These are phyloP conservation scores for Eutolmus rufibarbis DNA, from an alignment of 2,888 invertebrate species.

Conservation along the genomic window DNA sequence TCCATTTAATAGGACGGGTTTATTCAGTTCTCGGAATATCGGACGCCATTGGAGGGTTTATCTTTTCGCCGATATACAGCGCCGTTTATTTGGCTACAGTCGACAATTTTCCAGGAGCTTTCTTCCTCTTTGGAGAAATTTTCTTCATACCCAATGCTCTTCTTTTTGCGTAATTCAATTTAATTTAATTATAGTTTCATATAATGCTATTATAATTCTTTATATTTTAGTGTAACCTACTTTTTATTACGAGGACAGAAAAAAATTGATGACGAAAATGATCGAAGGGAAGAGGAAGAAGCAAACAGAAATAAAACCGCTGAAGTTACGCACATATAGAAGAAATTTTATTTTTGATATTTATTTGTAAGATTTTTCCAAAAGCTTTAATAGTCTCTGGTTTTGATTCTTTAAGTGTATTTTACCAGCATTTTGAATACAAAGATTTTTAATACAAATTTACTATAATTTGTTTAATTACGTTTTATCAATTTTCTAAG, in stretches of 20 bases:
- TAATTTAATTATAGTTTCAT: not conserved
- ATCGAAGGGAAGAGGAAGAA: not conserved
- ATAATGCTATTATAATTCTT: not conserved
- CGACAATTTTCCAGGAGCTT: constrained; percentile 59
- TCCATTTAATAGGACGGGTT: constrained; percentile 45
- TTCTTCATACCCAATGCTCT: constrained; percentile 59
- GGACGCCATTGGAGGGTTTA: constrained; percentile 59
- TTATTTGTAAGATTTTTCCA: not conserved
- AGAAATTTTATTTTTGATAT: not conserved
- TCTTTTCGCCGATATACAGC: constrained; percentile 60
- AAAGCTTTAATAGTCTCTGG: not conserved
- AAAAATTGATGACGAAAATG: not conserved
- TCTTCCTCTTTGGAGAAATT: constrained; percentile 60
- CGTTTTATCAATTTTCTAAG: too few relatives aligned
- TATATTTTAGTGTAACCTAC: not conserved
- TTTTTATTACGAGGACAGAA: not conserved
- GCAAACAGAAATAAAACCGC: not conserved
- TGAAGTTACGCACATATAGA: not conserved
- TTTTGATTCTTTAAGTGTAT: not conserved
- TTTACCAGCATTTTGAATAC: not conserved
- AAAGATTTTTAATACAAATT: not conserved
- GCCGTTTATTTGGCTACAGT: constrained; percentile 56
- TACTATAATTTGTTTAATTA: not conserved
- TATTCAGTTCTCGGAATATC: constrained; percentile 59
- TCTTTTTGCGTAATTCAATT: constrained; percentile 57